These are phyloP conservation scores for Macrotis lagotis DNA, from an alignment of 2,113 vertebrate species.

Conservation along the genomic window DNA sequence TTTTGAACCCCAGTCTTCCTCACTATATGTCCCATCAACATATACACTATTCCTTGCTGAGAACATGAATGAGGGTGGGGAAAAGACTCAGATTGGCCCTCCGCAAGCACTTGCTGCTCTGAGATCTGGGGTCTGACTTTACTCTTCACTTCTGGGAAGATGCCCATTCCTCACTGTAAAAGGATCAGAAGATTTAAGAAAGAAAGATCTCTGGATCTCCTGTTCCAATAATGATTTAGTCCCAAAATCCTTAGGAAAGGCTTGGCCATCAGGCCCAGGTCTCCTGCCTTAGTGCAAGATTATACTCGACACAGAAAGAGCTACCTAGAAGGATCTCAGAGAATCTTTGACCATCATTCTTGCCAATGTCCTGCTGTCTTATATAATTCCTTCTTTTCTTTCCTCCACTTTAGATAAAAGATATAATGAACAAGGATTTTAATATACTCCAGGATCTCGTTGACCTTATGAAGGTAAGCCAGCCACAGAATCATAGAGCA, in stretches of 20 bases:
- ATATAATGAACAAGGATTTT: constrained; percentile 74
- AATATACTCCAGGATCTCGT: constrained; percentile 76
- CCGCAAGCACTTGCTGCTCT: background rate
- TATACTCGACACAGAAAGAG: background rate
- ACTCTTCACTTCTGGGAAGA: background rate
- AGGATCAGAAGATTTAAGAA: background rate
- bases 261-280: background rate
- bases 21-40: background rate
- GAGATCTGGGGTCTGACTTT: background rate
- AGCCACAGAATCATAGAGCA: background rate
- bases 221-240: background rate
- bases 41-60: too few relatives aligned
- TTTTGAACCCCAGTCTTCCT: background rate
- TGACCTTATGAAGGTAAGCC: constrained; percentile 76
- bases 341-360: background rate
- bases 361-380: background rate
- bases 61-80: background rate
- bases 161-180: background rate
- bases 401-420: constrained; percentile 71
- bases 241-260: background rate
- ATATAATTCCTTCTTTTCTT: constrained; percentile 6
- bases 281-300: background rate
- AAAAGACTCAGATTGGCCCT: background rate
- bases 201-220: background rate
- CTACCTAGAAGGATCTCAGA: background rate